Evolutionary conservation across 2,797 vertebrate genomes (phyloP).

Genomic region (Botia almorhae): DNA sequence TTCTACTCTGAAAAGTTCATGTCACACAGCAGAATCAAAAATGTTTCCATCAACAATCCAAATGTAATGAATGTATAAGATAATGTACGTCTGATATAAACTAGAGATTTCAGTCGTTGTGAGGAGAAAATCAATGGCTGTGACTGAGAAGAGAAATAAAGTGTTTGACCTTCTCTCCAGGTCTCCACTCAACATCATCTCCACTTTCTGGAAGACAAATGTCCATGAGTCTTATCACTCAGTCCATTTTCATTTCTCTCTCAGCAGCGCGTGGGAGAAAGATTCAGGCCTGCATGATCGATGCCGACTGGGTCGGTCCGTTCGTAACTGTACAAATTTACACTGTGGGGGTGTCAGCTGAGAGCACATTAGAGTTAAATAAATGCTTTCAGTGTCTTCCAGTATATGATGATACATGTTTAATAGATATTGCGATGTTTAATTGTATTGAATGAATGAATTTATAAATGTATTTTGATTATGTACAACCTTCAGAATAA

Average conservation of each 20-base stretch:
- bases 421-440: neutral
- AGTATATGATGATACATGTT: constrained; percentile 8
- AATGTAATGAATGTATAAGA: neutral
- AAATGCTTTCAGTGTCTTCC: neutral
- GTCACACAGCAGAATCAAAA: too few species aligned
- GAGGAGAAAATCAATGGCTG: constrained; percentile 21
- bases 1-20: too few species aligned
- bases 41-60: too few species aligned
- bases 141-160: constrained; percentile 22
- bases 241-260: constrained; percentile 55
- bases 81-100: constrained; percentile 19
- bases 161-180: neutral
- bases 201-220: constrained; percentile 57
- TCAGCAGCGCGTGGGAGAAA: constrained; percentile 60
- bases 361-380: constrained; percentile 6
- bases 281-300: constrained; percentile 66
- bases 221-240: constrained; percentile 48
- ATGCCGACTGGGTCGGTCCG: constrained; percentile 60
- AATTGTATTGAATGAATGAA: constrained; percentile 1
- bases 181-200: constrained; percentile 27
- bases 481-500: constrained; percentile 3
- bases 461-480: constrained; percentile 33
- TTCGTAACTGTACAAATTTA: constrained; percentile 61
- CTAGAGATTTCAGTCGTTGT: neutral
- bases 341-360: constrained; percentile 46